Percentiles rank a stretch among this genome's conserved stretches.
phyloP scores from a whole-genome alignment of 1,140 invertebrate species.

The Armadillidium nasatum region DNA sequence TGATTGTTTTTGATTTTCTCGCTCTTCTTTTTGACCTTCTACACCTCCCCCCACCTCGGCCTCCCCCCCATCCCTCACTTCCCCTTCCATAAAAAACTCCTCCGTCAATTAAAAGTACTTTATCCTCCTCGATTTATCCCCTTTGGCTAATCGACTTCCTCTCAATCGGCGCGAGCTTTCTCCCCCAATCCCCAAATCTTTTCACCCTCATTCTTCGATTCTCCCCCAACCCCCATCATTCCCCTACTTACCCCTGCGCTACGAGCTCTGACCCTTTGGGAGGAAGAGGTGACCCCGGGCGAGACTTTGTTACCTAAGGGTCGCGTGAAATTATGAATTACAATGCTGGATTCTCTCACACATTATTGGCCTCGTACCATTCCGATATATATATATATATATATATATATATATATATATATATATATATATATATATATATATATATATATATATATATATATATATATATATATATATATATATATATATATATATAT shows the following conservation, averaged over 20 bases:
- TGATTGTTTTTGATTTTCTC: too few species aligned
- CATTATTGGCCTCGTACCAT: slow-evolving; percentile 2
- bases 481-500: slow-evolving; percentile 9
- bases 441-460: slow-evolving; percentile 18
- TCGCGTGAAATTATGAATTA: neutral
- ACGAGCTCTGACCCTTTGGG: neutral
- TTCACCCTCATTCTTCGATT: neutral
- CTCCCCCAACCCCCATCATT: neutral
- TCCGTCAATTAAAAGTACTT: too few species aligned
- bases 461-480: slow-evolving; percentile 16
- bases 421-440: slow-evolving; percentile 23
- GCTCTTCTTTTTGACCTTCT: too few species aligned
- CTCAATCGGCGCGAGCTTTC: neutral
- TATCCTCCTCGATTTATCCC: too few species aligned
- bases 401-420: slow-evolving; percentile 16
- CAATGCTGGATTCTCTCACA: neutral
- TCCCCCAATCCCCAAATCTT: neutral
- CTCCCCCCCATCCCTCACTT: too few species aligned
- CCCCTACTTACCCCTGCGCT: too few species aligned
- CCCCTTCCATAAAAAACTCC: too few species aligned
- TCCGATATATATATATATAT: neutral
- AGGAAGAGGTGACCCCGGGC: neutral
- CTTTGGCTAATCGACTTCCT: too few species aligned
- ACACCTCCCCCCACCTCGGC: too few species aligned
- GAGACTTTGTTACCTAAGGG: neutral